Evolutionary conservation across 2,888 invertebrate genomes (phyloP).

Genomic region (Microctonus brassicae): DNA sequence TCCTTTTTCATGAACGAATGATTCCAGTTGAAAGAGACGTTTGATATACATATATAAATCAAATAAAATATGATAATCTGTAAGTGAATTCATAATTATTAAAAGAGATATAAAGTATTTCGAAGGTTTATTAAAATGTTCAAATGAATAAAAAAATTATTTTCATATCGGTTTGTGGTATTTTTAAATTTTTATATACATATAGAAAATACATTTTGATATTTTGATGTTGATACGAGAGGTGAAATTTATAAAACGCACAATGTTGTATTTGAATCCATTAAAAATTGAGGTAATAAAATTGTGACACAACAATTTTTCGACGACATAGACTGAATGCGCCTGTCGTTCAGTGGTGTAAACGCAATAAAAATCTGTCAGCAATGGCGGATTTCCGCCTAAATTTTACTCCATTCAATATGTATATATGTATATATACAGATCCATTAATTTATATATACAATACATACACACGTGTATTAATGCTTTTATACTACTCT

Average conservation of each 20-base stretch:
- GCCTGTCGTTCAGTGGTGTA: constrained; percentile 43
- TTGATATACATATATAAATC: background rate
- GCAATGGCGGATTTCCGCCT: constrained; percentile 18
- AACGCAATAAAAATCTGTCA: constrained; percentile 45
- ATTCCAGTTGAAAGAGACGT: constrained; percentile 9
- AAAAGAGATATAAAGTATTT: too few species aligned
- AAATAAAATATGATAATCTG: background rate
- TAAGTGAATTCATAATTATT: background rate
- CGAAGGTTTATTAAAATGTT: too few species aligned
- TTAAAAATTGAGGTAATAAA: constrained; percentile 2
- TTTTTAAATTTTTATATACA: background rate
- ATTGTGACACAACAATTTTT: background rate
- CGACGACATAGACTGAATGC: constrained; percentile 44
- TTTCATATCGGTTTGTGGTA: too few species aligned
- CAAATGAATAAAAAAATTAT: too few species aligned
- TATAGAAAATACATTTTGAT: background rate
- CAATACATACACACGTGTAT: background rate
- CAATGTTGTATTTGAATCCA: background rate
- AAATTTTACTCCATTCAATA: constrained; percentile 27
- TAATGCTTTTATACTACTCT: background rate
- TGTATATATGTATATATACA: background rate
- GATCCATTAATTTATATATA: background rate
- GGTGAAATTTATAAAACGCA: background rate
- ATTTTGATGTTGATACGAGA: background rate
- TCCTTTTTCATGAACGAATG: constrained; percentile 26